phyloP scores from a whole-genome alignment of 1,140 invertebrate genomes.

The Drepana arcuata region DNA sequence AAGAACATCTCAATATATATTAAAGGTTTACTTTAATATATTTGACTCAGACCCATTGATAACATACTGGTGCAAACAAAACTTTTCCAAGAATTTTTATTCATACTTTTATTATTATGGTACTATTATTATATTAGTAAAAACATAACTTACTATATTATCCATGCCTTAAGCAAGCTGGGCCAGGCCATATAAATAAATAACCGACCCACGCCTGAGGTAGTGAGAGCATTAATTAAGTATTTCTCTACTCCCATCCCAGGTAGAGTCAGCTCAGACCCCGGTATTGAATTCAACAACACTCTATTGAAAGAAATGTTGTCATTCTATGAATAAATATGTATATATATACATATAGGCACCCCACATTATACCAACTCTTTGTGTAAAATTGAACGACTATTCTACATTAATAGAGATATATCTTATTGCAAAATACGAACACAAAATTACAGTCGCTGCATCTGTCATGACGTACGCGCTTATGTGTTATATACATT shows the following conservation, averaged over 20 bases:
- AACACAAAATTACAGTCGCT: slow-evolving; percentile 18
- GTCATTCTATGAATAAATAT: slow-evolving; percentile 23
- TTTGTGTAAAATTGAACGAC: slow-evolving; percentile 27
- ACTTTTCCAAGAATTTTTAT: not conserved
- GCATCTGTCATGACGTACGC: slow-evolving; percentile 12
- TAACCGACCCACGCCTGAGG: not conserved
- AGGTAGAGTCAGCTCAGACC: slow-evolving; percentile 16
- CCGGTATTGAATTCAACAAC: slow-evolving; percentile 30
- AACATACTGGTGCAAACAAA: too few species aligned
- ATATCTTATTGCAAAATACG: slow-evolving; percentile 23
- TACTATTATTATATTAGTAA: too few species aligned
- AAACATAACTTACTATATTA: not conserved
- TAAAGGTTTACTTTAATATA: too few species aligned
- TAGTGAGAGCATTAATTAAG: not conserved
- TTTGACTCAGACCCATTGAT: too few species aligned
- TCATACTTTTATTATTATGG: not conserved
- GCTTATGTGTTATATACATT: slow-evolving; percentile 11
- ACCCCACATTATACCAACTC: slow-evolving; percentile 35
- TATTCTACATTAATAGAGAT: slow-evolving; percentile 31
- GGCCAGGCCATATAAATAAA: not conserved
- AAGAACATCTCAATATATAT: too few species aligned
- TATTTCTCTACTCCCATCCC: slow-evolving; percentile 2
- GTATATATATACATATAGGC: slow-evolving; percentile 26
- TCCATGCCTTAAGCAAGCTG: not conserved
- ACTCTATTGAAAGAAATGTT: slow-evolving; percentile 20